phyloP scores from a whole-genome alignment of 2,888 invertebrate genomes.

The Diogma glabrata region DNA sequence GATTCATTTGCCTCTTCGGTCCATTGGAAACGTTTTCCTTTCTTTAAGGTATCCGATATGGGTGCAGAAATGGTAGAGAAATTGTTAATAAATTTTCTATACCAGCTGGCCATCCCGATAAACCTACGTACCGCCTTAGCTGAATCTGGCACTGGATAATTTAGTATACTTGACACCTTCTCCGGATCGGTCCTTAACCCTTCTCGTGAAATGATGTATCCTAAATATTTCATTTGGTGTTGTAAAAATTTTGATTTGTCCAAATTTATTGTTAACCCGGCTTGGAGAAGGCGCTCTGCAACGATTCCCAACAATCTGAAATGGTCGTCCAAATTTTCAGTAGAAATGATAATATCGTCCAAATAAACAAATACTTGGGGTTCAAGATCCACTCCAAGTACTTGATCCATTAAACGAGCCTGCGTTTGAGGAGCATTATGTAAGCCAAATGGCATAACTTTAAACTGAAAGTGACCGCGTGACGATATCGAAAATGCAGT shows the following conservation, averaged over 20 bases:
- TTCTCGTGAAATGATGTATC: constrained; percentile 19
- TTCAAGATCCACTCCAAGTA: constrained; percentile 16
- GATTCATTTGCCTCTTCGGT: neutral
- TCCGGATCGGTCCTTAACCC: constrained; percentile 16
- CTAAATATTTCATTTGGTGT: constrained; percentile 12
- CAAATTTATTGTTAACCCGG: too few species aligned
- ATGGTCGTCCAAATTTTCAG: constrained; percentile 11
- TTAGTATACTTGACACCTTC: neutral
- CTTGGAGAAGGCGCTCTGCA: constrained; percentile 11
- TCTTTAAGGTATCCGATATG: too few species aligned
- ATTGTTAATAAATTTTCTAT: too few species aligned
- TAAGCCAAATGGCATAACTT: too few species aligned
- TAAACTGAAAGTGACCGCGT: constrained; percentile 6
- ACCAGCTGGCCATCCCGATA: too few species aligned
- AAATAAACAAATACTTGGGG: constrained; percentile 14
- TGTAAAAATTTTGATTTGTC: constrained; percentile 14
- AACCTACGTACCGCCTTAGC: neutral
- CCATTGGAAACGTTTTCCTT: too few species aligned
- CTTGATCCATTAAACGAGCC: constrained; percentile 15
- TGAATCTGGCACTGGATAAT: neutral
- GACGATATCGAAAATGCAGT: too few species aligned
- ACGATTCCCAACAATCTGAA: constrained; percentile 11
- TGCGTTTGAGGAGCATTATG: too few species aligned
- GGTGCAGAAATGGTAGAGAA: too few species aligned
- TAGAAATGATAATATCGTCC: constrained; percentile 15